Percentiles rank a stretch among this genome's conserved stretches.
phyloP scores from a whole-genome alignment of 2,888 invertebrate genomes.

The Choreutis nemorana region DNA sequence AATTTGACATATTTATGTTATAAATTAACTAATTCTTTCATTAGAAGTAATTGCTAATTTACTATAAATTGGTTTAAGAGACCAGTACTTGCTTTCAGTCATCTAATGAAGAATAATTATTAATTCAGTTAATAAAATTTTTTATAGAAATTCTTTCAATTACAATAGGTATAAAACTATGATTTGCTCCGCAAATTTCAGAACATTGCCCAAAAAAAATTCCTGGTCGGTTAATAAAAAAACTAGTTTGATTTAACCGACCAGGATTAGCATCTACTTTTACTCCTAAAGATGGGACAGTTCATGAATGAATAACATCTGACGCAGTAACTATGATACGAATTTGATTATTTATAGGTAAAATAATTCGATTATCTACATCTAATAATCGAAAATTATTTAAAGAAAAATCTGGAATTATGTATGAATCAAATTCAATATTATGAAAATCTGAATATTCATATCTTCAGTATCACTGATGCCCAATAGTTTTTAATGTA shows the following conservation, averaged over 20 bases:
- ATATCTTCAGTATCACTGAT: slow-evolving; percentile 74
- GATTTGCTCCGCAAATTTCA: slow-evolving; percentile 83
- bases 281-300: slow-evolving; percentile 67
- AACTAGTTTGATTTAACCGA: slow-evolving; percentile 70
- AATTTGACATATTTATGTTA: slow-evolving; percentile 71
- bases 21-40: slow-evolving; percentile 67
- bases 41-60: slow-evolving; percentile 70
- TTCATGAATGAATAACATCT: slow-evolving; percentile 75
- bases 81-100: slow-evolving; percentile 75
- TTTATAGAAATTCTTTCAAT: slow-evolving; percentile 65
- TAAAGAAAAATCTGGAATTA: slow-evolving; percentile 44
- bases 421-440: slow-evolving; percentile 70
- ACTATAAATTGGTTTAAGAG: slow-evolving; percentile 75
- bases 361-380: slow-evolving; percentile 68
- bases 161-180: slow-evolving; percentile 81
- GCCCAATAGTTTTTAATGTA: slow-evolving; percentile 70
- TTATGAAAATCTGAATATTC: slow-evolving; percentile 70
- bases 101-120: slow-evolving; percentile 66
- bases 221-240: slow-evolving; percentile 69
- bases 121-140: slow-evolving; percentile 68
- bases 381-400: slow-evolving; percentile 67
- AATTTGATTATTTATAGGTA: slow-evolving; percentile 69
- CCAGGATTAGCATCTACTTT: slow-evolving; percentile 73
- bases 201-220: slow-evolving; percentile 80
- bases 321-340: slow-evolving; percentile 68